Conservation (phyloP, 2,113 vertebrate genomes). For the Microcebus tavaratra region DNA sequence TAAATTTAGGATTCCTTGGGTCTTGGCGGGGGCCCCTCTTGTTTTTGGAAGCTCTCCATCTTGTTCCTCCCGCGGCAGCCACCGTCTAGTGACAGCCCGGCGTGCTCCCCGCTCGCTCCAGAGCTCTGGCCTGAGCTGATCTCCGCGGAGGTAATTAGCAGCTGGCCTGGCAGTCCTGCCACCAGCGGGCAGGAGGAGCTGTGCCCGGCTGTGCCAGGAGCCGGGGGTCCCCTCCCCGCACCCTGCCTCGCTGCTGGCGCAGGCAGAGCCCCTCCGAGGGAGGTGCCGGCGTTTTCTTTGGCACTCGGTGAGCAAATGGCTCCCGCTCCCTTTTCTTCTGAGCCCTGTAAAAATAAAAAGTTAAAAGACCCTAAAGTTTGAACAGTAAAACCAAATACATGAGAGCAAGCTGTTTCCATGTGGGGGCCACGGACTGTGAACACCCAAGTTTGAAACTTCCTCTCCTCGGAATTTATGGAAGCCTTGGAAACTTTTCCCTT, state of each 20-base stretch:
- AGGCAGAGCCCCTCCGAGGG: slow-evolving; percentile 47
- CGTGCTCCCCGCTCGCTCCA: neutral
- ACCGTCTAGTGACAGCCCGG: neutral
- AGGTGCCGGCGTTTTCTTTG: slow-evolving; percentile 70
- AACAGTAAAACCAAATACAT: slow-evolving; percentile 80
- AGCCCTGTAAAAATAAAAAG: slow-evolving; percentile 79
- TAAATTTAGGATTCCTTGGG: slow-evolving; percentile 64
- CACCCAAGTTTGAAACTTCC: slow-evolving; percentile 87
- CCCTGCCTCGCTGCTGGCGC: neutral
- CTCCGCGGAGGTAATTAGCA: slow-evolving; percentile 69
- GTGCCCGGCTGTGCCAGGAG: slow-evolving; percentile 56
- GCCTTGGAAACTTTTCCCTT: slow-evolving; percentile 73
- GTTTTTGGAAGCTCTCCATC: slow-evolving; percentile 69
- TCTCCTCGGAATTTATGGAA: slow-evolving; percentile 83
- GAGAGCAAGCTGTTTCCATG: slow-evolving; percentile 82
- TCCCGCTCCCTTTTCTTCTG: slow-evolving; percentile 72
- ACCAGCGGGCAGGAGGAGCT: slow-evolving; percentile 7
- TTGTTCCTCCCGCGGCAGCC: slow-evolving; percentile 41
- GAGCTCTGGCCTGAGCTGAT: slow-evolving; percentile 68
- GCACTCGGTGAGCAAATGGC: slow-evolving; percentile 67
- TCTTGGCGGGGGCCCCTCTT: slow-evolving; percentile 28
- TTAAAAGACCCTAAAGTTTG: slow-evolving; percentile 75
- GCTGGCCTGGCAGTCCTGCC: slow-evolving; percentile 63
- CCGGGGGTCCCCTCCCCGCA: slow-evolving; percentile 13
- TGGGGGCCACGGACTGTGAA: slow-evolving; percentile 80